Conservation (phyloP, 2,113 vertebrate genomes). For the Grammomys surdaster region DNA sequence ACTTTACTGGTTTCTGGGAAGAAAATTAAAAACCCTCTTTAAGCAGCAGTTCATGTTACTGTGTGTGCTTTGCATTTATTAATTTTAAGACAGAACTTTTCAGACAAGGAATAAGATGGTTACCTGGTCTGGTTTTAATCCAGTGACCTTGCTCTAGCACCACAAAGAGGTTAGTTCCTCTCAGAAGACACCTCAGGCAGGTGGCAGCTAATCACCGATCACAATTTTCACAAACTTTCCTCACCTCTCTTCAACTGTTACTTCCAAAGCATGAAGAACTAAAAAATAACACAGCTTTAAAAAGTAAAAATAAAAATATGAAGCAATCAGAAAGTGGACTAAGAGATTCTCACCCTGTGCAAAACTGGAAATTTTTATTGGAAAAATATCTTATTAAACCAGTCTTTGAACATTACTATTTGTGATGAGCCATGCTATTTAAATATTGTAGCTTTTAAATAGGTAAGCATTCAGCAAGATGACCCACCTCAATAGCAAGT, state of each 20-base stretch:
- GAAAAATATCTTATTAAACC: slow-evolving; percentile 50
- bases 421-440: slow-evolving; percentile 73
- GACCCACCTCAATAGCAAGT: slow-evolving; percentile 77
- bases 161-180: slow-evolving; percentile 85
- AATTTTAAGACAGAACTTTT: slow-evolving; percentile 79
- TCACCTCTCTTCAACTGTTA: slow-evolving; percentile 86
- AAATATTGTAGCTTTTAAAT: not conserved
- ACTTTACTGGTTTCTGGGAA: slow-evolving; percentile 98
- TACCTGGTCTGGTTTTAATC: slow-evolving; percentile 82
- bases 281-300: slow-evolving; percentile 85
- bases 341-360: slow-evolving; percentile 81
- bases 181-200: slow-evolving; percentile 81
- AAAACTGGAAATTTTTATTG: slow-evolving; percentile 54
- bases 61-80: not conserved
- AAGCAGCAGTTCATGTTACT: not conserved
- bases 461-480: slow-evolving; percentile 67
- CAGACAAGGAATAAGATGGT: slow-evolving; percentile 82
- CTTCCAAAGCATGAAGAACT: slow-evolving; percentile 84
- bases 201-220: slow-evolving; percentile 77
- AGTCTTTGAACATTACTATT: slow-evolving; percentile 71
- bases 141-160: slow-evolving; percentile 84
- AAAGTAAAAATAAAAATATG: slow-evolving; percentile 83
- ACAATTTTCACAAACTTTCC: slow-evolving; percentile 84
- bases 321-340: slow-evolving; percentile 79
- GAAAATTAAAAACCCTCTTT: slow-evolving; percentile 65